phyloP scores from a whole-genome alignment of 2,113 vertebrate genomes.

The Procapra przewalskii region DNA sequence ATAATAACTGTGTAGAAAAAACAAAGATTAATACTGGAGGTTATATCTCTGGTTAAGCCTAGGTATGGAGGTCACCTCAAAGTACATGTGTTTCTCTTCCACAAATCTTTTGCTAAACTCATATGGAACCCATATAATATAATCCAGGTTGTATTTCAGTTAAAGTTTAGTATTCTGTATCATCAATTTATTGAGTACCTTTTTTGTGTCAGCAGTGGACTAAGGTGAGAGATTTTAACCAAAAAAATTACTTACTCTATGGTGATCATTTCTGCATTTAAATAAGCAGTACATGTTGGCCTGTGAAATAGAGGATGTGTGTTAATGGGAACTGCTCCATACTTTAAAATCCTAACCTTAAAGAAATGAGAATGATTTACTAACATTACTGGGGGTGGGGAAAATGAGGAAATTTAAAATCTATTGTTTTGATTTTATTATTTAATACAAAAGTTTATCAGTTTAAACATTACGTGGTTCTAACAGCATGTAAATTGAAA shows the following conservation, averaged over 20 bases:
- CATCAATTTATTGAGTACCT: not conserved
- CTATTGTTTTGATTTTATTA: not conserved
- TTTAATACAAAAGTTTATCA: not conserved
- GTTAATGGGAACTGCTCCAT: not conserved
- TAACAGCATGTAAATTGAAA: not conserved
- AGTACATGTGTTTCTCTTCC: not conserved
- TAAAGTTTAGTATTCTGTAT: not conserved
- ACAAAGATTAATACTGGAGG: not conserved
- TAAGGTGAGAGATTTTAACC: not conserved
- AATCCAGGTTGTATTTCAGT: not conserved
- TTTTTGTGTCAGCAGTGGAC: not conserved
- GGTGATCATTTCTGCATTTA: not conserved
- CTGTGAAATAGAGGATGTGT: not conserved
- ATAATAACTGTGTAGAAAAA: not conserved
- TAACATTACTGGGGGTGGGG: not conserved
- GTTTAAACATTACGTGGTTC: not conserved
- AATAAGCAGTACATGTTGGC: not conserved
- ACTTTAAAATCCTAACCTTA: not conserved
- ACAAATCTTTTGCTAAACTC: not conserved
- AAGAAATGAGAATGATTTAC: not conserved
- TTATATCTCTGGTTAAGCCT: not conserved
- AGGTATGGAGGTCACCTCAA: not conserved
- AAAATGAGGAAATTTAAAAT: not conserved
- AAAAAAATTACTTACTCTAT: not conserved
- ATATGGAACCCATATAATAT: not conserved